Conservation (phyloP, 2,888 invertebrate genomes). For the Mimas tiliae region DNA sequence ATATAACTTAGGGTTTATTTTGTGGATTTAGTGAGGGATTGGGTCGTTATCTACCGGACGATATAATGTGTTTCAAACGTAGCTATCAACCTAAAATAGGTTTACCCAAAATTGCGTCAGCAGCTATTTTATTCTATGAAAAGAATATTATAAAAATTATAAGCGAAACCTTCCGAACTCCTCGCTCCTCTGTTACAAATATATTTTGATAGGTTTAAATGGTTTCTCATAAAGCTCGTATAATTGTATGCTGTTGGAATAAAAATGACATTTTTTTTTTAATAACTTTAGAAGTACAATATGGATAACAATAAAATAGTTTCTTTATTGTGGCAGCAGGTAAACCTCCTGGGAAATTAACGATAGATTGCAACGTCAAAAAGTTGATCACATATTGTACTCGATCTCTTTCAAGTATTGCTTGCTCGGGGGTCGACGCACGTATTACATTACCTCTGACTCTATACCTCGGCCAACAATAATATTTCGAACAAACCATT, state of each 20-base stretch:
- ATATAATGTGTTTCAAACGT: constrained; percentile 13
- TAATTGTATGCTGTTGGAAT: no score
- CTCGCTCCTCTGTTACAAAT: background rate
- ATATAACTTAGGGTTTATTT: background rate
- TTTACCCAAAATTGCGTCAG: constrained; percentile 11
- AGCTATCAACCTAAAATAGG: constrained; percentile 15
- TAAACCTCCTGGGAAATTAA: constrained; percentile 78
- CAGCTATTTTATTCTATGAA: background rate
- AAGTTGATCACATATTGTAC: constrained; percentile 77
- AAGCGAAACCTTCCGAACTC: background rate
- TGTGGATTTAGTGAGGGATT: constrained; percentile 12
- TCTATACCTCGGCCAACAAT: constrained; percentile 31
- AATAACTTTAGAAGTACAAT: constrained; percentile 51
- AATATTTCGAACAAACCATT: constrained; percentile 29
- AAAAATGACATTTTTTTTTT: constrained; percentile 4
- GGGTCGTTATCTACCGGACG: constrained; percentile 10
- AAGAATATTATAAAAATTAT: background rate
- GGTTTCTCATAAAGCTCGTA: no score
- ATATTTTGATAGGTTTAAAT: background rate
- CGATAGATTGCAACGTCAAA: constrained; percentile 78
- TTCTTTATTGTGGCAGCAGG: constrained; percentile 77
- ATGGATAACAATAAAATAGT: constrained; percentile 73
- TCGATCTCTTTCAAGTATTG: constrained; percentile 64
- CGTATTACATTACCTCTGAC: constrained; percentile 58
- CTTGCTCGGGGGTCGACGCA: constrained; percentile 53